Conservation (phyloP, 1,140 invertebrate species). For the Cryptotermes secundus region DNA sequence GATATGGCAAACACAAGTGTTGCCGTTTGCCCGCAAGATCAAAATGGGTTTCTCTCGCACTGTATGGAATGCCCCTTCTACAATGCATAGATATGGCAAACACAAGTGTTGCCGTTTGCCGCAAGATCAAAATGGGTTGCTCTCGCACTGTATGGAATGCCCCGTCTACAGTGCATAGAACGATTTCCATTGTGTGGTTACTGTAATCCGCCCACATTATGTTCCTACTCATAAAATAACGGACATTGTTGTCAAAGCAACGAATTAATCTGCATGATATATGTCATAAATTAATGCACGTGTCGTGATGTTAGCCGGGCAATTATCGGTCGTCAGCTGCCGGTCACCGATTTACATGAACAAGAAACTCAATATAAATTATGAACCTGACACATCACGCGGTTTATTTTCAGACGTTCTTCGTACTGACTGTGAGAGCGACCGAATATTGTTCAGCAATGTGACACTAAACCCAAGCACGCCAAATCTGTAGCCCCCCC, state of each 20-base stretch:
- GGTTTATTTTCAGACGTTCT: background rate
- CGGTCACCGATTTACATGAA: background rate
- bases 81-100: too few relatives aligned
- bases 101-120: too few relatives aligned
- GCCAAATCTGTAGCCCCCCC: background rate
- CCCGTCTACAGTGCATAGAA: background rate
- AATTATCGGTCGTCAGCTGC: background rate
- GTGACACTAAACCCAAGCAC: background rate
- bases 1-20: background rate
- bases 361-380: background rate
- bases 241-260: background rate
- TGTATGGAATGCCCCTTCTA: too few relatives aligned
- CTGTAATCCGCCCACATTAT: background rate
- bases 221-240: background rate
- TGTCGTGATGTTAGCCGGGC: background rate
- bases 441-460: too few relatives aligned
- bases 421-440: background rate
- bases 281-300: background rate
- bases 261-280: conserved; percentile 9
- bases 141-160: too few relatives aligned
- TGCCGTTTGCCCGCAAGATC: too few relatives aligned
- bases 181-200: background rate
- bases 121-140: too few relatives aligned
- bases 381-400: background rate
- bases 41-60: too few relatives aligned